phyloP scores from a whole-genome alignment of 1,140 invertebrate genomes.

The Ceratitis capitata region DNA sequence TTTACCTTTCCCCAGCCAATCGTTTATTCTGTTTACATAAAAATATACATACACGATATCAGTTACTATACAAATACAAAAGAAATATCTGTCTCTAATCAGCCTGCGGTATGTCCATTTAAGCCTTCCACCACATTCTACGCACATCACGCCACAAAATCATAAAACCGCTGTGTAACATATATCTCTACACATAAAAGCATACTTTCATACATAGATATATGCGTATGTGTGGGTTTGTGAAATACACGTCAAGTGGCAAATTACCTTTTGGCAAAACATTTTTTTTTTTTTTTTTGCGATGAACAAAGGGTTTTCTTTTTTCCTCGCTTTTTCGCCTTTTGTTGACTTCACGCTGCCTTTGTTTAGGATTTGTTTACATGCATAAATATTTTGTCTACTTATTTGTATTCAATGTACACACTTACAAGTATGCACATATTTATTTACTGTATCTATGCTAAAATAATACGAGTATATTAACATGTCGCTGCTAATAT shows the following conservation, averaged over 20 bases:
- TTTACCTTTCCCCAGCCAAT: no score
- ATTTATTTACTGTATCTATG: slow-evolving; percentile 3
- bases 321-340: not conserved
- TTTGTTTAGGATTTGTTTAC: not conserved
- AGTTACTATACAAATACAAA: no score
- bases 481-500: not conserved
- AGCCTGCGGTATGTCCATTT: no score
- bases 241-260: not conserved
- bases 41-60: no score
- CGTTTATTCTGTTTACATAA: no score
- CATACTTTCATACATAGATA: not conserved
- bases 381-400: no score
- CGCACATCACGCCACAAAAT: no score
- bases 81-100: no score
- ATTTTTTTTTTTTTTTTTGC: no score
- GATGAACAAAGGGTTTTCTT: not conserved
- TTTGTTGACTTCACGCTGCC: not conserved
- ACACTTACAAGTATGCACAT: not conserved
- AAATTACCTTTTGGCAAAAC: not conserved
- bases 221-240: not conserved
- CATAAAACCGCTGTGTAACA: no score
- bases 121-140: no score
- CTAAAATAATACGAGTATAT: not conserved
- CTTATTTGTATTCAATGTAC: not conserved
- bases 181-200: no score